These are phyloP conservation scores for Oxycera nigricornis DNA, from an alignment of 2,888 invertebrate species.

Conservation along the genomic window DNA sequence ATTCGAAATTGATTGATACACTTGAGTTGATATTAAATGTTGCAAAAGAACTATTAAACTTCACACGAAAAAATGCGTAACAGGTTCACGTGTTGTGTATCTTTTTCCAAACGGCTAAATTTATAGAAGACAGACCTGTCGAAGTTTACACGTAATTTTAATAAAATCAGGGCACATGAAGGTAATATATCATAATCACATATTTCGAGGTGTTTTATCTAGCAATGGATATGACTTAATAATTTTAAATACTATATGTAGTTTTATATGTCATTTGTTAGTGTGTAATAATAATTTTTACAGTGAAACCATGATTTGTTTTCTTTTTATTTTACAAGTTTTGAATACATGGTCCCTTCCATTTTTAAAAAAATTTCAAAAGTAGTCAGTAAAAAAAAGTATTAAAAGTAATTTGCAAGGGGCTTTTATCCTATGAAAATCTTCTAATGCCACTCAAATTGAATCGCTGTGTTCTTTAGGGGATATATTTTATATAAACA, in stretches of 20 bases:
- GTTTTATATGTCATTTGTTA: too few relatives aligned
- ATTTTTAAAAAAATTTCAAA: neutral
- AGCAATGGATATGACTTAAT: too few relatives aligned
- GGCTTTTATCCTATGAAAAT: neutral
- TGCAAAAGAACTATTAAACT: conserved; percentile 24
- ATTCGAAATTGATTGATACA: too few relatives aligned
- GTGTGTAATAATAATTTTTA: too few relatives aligned
- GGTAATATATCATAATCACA: neutral
- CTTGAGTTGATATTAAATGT: neutral
- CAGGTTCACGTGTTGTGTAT: neutral
- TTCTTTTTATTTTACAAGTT: neutral
- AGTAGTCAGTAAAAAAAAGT: neutral
- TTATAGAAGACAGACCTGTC: neutral
- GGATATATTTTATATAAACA: too few relatives aligned
- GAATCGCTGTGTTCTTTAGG: too few relatives aligned
- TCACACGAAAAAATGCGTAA: neutral
- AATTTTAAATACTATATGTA: too few relatives aligned
- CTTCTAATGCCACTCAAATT: too few relatives aligned
- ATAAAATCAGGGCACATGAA: neutral
- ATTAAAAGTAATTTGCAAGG: neutral
- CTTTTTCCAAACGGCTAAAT: neutral
- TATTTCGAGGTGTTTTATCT: neutral
- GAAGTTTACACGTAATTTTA: neutral
- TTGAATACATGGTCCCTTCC: too few relatives aligned
- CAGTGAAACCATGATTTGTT: too few relatives aligned